phyloP scores from a whole-genome alignment of 2,888 invertebrate genomes.

The Plagodis dolabraria region DNA sequence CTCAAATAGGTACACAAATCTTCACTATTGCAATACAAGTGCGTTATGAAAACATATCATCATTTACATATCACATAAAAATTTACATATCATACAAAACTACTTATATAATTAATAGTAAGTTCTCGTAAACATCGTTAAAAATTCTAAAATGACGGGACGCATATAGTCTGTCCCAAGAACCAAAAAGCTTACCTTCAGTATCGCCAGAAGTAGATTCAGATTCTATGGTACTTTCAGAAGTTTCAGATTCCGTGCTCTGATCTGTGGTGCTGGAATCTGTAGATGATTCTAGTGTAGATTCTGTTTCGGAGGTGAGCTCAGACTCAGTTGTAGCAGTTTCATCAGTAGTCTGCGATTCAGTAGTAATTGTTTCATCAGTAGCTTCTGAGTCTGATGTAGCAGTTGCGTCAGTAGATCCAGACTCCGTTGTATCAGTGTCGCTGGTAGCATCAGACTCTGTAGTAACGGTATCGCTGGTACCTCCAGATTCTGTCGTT shows the following conservation, averaged over 20 bases:
- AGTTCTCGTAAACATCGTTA: no score
- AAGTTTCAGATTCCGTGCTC: constrained; percentile 10
- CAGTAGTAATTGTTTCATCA: neutral
- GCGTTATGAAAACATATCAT: no score
- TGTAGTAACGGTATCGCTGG: neutral
- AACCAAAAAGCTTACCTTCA: neutral
- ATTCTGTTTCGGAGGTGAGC: neutral
- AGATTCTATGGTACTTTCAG: constrained; percentile 9
- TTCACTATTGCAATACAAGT: no score
- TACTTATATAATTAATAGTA: no score
- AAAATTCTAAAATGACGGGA: no score
- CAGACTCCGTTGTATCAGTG: neutral
- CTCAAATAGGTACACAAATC: no score
- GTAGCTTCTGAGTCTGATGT: neutral
- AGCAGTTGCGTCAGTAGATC: neutral
- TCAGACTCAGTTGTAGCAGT: neutral
- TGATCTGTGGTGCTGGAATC: constrained; percentile 3
- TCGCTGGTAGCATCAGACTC: neutral
- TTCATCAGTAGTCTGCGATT: neutral
- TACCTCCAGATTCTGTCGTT: neutral
- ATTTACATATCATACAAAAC: no score
- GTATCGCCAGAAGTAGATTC: constrained; percentile 10
- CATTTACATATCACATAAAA: no score
- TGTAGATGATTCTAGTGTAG: neutral
- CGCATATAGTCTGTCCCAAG: neutral